Evolutionary conservation across 2,888 invertebrate species (phyloP).

Genomic region (Agriopis marginaria): DNA sequence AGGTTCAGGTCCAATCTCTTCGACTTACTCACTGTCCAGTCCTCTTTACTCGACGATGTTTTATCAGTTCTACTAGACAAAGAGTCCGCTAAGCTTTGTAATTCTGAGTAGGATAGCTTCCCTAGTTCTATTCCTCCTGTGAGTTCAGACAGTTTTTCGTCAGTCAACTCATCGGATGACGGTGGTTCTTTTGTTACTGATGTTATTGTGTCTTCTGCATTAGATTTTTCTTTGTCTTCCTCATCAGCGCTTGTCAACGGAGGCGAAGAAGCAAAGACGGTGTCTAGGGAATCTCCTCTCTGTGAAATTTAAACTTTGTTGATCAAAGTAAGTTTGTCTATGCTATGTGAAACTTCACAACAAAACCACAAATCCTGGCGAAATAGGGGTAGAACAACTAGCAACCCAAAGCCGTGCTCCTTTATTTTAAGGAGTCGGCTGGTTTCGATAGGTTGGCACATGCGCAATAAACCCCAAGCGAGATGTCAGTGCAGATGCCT

Average conservation of each 20-base stretch:
- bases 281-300: slow-evolving; percentile 90
- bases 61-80: slow-evolving; percentile 71
- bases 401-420: too few species aligned
- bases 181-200: slow-evolving; percentile 45
- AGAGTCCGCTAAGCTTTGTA: slow-evolving; percentile 79
- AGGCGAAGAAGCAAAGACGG: slow-evolving; percentile 89
- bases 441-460: too few species aligned
- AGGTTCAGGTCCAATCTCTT: slow-evolving; percentile 78
- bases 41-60: slow-evolving; percentile 80
- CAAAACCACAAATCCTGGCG: too few species aligned
- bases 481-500: too few species aligned
- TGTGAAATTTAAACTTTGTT: slow-evolving; percentile 58
- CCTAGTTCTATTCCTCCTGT: slow-evolving; percentile 77
- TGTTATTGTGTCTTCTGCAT: slow-evolving; percentile 39
- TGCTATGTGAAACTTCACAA: background rate
- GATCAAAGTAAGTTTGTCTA: background rate
- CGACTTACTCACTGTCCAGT: slow-evolving; percentile 76
- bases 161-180: slow-evolving; percentile 66
- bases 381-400: too few species aligned
- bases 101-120: slow-evolving; percentile 76
- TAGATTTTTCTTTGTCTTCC: slow-evolving; percentile 58
- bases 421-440: too few species aligned
- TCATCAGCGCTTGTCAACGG: slow-evolving; percentile 73
- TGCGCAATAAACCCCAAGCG: too few species aligned
- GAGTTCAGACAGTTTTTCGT: slow-evolving; percentile 75